Evolutionary conservation across 2,888 invertebrate species (phyloP).

Genomic region (Zeuzera pyrina): DNA sequence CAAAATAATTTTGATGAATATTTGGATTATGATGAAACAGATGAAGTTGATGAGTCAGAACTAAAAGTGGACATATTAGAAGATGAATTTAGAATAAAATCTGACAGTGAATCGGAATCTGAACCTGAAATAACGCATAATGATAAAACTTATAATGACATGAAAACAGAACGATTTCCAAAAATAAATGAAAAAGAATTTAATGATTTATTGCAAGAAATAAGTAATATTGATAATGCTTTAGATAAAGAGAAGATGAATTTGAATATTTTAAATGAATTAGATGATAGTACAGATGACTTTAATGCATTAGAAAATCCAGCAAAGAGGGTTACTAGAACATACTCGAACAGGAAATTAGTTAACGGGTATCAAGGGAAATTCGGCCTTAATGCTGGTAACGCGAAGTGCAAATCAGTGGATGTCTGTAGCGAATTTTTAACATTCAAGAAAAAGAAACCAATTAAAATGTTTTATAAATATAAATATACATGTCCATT

Average conservation of each 20-base stretch:
- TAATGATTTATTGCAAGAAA: not conserved
- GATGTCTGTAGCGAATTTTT: conserved; percentile 46
- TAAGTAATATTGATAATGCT: conserved; percentile 3
- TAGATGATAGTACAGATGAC: not conserved
- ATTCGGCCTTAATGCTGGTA: conserved; percentile 4
- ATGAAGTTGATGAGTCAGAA: conserved; percentile 25
- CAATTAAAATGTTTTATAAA: conserved; percentile 12
- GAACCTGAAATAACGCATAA: conserved; percentile 11
- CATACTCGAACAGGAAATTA: conserved; percentile 28
- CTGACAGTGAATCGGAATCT: conserved; percentile 28
- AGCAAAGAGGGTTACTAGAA: conserved; percentile 28
- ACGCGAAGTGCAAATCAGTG: conserved; percentile 13
- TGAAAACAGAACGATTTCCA: not conserved
- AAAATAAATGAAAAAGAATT: conserved; percentile 1
- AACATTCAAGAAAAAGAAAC: conserved; percentile 40
- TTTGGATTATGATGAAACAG: conserved; percentile 22
- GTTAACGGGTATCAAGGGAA: conserved; percentile 34
- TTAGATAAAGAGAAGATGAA: not conserved
- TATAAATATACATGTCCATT: conserved; percentile 41
- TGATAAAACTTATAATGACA: conserved; percentile 2
- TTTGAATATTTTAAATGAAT: too few relatives aligned
- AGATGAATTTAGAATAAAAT: conserved; percentile 52
- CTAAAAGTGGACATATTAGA: conserved; percentile 47
- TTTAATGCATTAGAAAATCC: conserved; percentile 17
- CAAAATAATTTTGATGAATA: conserved; percentile 24